Evolutionary conservation across 2,113 vertebrate genomes (phyloP), one percentile per base, ranked within the genome.

Genomic region (Cyprinodon brontotheroides): DNA sequence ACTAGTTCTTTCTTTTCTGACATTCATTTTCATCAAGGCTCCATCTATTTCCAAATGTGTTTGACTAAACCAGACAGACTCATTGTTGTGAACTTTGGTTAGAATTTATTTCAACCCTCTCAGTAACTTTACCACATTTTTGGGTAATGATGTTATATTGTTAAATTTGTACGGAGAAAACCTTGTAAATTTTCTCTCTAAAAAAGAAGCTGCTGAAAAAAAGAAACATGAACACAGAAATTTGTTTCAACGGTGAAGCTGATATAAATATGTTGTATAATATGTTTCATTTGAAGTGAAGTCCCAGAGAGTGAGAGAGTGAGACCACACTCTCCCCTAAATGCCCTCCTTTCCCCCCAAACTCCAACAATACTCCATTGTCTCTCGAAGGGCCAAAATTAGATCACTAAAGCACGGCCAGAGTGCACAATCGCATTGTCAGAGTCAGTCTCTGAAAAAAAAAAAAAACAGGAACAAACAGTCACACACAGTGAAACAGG

Each of bases 341-440:
- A 75, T 45, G 63, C 72, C 69, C 70, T 75, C 74, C 72, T n/a
- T 9, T 14, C 72, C 73, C 20, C 9, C 61, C 45, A 12, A 37
- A n/a, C 37, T 77, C 72, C 39, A 74, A 93, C 92, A 93, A 93
- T 92, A 75, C 82, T 72, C 81, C 62, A 93, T 94, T 93, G 92
- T 94, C 71, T 82, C 63, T 0, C 3, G 39, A 11, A 48, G 48
- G 68, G 68, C 86, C 89, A 92, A 88, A 92, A 87, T 91, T 93
- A 93, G 91, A 90, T 39, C 68, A 72, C 80, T 85, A 91, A 88
- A 90, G 65, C 82, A 79, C 83, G 86, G 90, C 86, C 87, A 86
- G 74, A 74, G 86, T 71, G 82, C 87, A 91, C 90, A 93, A 92
- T 70, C 4, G 14, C 22, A 77, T 68, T 77, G 69, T 75, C 78